Evolutionary conservation across 2,113 vertebrate species (phyloP).

Genomic region (Agapornis roseicollis): DNA sequence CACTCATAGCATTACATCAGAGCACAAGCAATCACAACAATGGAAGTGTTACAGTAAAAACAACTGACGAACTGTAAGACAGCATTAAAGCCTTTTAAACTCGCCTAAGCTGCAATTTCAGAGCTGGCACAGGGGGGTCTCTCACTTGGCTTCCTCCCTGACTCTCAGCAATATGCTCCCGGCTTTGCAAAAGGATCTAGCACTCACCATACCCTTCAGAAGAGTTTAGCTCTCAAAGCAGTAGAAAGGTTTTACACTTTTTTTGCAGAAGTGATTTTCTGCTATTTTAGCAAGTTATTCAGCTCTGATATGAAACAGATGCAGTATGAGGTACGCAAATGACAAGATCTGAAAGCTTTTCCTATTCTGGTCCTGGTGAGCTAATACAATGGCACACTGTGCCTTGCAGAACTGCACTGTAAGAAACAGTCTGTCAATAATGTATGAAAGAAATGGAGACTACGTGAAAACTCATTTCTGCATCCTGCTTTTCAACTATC

Average conservation of each 20-base stretch:
- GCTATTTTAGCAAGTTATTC: not conserved
- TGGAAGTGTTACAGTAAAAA: not conserved
- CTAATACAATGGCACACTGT: not conserved
- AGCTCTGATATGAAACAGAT: not conserved
- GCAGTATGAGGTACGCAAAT: not conserved
- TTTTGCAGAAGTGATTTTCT: not conserved
- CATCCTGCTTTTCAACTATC: not conserved
- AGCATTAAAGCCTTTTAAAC: not conserved
- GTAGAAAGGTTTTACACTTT: not conserved
- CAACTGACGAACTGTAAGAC: not conserved
- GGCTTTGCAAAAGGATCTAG: not conserved
- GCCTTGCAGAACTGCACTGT: not conserved
- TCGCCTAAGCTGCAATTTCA: not conserved
- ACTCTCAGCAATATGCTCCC: not conserved
- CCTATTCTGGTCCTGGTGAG: not conserved
- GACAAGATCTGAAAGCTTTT: not conserved
- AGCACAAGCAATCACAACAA: not conserved
- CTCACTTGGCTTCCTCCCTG: not conserved
- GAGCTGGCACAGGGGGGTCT: not conserved
- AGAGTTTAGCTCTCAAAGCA: not conserved
- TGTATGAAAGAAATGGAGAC: not conserved
- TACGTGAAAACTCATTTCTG: not conserved
- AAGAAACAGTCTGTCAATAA: not conserved
- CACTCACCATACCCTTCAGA: not conserved
- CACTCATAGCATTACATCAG: not conserved